Evolutionary conservation across 2,113 vertebrate species (phyloP).

Genomic region (Callorhinus ursinus): DNA sequence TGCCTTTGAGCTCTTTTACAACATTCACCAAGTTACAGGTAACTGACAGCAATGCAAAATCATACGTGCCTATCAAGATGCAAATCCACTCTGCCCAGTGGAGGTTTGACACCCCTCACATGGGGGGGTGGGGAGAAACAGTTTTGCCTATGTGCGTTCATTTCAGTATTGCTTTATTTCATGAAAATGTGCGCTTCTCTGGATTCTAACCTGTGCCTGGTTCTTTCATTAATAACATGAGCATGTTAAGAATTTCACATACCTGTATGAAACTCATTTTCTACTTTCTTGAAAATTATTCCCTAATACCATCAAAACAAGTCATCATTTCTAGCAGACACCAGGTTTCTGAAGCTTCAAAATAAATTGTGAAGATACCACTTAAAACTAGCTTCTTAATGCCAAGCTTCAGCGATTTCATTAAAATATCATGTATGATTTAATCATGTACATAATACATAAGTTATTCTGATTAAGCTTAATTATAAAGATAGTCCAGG

Average conservation of each 20-base stretch:
- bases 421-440: neutral
- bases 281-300: neutral
- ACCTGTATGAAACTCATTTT: neutral
- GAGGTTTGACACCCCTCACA: neutral
- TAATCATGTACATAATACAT: neutral
- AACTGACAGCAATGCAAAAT: neutral
- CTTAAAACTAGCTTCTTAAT: constrained; percentile 21
- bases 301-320: neutral
- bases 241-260: neutral
- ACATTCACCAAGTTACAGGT: neutral
- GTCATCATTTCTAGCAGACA: neutral
- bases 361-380: neutral
- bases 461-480: neutral
- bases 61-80: neutral
- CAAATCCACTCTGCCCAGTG: neutral
- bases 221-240: neutral
- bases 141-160: neutral
- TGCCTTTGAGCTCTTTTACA: neutral
- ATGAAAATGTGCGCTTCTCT: neutral
- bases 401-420: neutral
- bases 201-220: neutral
- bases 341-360: neutral
- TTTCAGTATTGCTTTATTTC: neutral
- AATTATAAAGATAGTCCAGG: neutral
- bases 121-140: neutral